These are phyloP conservation scores for Trypoxylon attenuatum DNA, from an alignment of 2,888 invertebrate species.

Conservation along the genomic window DNA sequence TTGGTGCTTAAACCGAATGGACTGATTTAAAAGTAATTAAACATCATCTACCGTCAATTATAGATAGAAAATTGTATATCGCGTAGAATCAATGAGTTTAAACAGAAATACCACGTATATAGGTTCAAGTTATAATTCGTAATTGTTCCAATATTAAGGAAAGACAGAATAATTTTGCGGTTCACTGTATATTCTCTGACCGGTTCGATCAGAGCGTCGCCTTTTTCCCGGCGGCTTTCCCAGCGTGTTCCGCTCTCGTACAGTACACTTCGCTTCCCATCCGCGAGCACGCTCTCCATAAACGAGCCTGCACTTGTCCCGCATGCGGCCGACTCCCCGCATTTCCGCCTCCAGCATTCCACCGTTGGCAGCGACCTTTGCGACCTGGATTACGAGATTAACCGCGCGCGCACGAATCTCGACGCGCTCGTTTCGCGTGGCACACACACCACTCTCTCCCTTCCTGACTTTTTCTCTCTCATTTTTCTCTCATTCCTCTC, in stretches of 20 bases:
- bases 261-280: slow-evolving; percentile 5
- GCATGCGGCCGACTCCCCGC: slow-evolving; percentile 33
- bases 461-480: too few species aligned
- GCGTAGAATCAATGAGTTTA: too few species aligned
- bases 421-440: background rate
- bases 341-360: slow-evolving; percentile 46
- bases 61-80: too few species aligned
- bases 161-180: too few species aligned
- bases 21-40: too few species aligned
- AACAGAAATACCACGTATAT: too few species aligned
- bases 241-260: slow-evolving; percentile 38
- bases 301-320: slow-evolving; percentile 23
- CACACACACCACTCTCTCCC: too few species aligned
- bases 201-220: slow-evolving; percentile 46
- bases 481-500: too few species aligned
- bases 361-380: slow-evolving; percentile 30
- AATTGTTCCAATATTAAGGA: too few species aligned
- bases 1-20: too few species aligned
- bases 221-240: slow-evolving; percentile 53
- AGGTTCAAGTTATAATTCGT: too few species aligned
- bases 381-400: slow-evolving; percentile 44
- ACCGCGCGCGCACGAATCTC: slow-evolving; percentile 22
- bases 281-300: slow-evolving; percentile 7
- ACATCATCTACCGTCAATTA: too few species aligned
- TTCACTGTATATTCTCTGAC: slow-evolving; percentile 31